Percentiles rank a stretch among this genome's conserved stretches.
These are phyloP conservation scores for Dicyrtoma fusca DNA, from an alignment of 2,888 invertebrate genomes.

Conservation along the genomic window DNA sequence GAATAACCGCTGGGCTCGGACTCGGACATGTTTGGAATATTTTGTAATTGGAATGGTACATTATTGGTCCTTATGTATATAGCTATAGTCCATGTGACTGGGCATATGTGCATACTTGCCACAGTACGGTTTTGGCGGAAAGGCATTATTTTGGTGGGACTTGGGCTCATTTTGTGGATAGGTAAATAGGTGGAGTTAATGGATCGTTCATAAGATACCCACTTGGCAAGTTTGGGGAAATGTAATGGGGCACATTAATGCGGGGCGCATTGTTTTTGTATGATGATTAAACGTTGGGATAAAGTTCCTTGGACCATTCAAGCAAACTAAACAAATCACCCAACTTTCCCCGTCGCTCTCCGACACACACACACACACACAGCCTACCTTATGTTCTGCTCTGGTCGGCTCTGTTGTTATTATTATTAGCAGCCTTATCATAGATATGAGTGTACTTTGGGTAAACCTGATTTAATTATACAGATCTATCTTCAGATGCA, in stretches of 20 bases:
- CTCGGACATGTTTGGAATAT: too few species aligned
- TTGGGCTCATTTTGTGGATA: conserved; percentile 1
- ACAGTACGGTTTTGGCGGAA: background rate
- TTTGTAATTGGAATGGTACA: too few species aligned
- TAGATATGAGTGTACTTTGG: too few species aligned
- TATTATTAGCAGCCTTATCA: too few species aligned
- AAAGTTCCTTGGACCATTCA: conserved; percentile 52
- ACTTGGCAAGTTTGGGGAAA: conserved; percentile 37
- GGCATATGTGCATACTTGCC: background rate
- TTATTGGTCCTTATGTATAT: background rate
- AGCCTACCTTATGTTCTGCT: background rate
- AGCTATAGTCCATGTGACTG: background rate
- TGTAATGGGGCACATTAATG: conserved; percentile 57
- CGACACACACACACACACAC: too few species aligned
- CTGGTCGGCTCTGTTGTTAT: too few species aligned
- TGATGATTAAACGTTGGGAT: conserved; percentile 55
- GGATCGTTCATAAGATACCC: conserved; percentile 21
- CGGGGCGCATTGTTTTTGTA: conserved; percentile 55
- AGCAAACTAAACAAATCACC: conserved; percentile 47
- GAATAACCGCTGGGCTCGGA: too few species aligned
- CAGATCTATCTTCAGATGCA: too few species aligned
- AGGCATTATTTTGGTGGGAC: too few species aligned
- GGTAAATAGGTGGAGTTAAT: conserved; percentile 14
- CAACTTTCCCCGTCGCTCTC: conserved; percentile 25
- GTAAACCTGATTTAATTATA: too few species aligned